Percentiles rank a stretch among this genome's conserved stretches.
Conservation (phyloP, 2,797 vertebrate genomes). For the Coccyzus lansbergi region DNA sequence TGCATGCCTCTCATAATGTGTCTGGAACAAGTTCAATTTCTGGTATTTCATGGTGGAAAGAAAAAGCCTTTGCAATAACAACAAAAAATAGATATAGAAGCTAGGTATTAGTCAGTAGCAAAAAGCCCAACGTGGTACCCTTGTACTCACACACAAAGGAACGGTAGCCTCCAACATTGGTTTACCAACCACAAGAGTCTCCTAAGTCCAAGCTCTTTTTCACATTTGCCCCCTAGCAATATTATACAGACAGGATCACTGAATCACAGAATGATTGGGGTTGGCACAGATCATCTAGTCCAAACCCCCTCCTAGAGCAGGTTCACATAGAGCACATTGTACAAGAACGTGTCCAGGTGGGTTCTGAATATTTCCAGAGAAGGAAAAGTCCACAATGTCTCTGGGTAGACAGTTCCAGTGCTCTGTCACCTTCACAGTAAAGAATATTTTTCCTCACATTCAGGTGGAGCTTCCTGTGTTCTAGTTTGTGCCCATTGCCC, state of each 20-base stretch:
- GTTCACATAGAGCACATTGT: too few relatives aligned
- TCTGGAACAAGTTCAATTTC: constrained; percentile 10
- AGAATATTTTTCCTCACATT: too few relatives aligned
- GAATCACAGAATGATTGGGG: too few relatives aligned
- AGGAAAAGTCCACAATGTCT: too few relatives aligned
- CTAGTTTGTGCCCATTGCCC: too few relatives aligned
- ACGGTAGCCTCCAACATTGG: neutral
- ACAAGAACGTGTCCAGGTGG: neutral
- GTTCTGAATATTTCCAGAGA: too few relatives aligned
- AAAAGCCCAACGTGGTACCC: neutral
- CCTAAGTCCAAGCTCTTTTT: neutral
- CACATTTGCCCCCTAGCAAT: neutral
- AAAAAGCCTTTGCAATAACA: neutral
- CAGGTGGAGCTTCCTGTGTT: too few relatives aligned
- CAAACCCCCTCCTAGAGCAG: too few relatives aligned
- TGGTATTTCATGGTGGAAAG: neutral
- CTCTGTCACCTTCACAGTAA: too few relatives aligned
- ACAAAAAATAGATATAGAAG: neutral
- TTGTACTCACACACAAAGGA: neutral
- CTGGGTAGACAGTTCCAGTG: too few relatives aligned
- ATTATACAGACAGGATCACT: neutral
- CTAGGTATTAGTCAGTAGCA: neutral
- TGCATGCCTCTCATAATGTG: neutral
- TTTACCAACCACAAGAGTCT: neutral
- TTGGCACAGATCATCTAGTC: too few relatives aligned